These are phyloP conservation scores for Dicyrtoma fusca DNA, from an alignment of 2,888 invertebrate species.

Conservation along the genomic window DNA sequence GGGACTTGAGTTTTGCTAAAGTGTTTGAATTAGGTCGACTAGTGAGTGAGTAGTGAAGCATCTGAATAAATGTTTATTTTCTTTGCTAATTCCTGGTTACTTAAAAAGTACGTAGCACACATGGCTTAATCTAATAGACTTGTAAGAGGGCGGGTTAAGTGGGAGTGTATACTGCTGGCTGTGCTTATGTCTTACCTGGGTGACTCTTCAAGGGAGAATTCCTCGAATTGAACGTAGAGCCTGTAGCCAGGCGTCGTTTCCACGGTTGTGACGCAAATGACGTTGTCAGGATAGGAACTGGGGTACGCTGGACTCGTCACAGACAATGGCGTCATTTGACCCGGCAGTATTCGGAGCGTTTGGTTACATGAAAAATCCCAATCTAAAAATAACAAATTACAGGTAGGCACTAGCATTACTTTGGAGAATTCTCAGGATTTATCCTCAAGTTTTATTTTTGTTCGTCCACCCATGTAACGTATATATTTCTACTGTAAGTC, in stretches of 20 bases:
- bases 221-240: slow-evolving; percentile 75
- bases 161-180: no score
- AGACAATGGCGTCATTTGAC: slow-evolving; percentile 67
- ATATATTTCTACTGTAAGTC: neutral
- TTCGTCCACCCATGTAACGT: neutral
- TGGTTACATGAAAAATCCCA: slow-evolving; percentile 66
- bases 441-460: neutral
- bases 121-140: no score
- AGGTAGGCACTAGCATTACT: neutral
- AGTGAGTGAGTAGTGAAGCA: no score
- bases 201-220: slow-evolving; percentile 75
- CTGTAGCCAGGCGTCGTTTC: slow-evolving; percentile 71
- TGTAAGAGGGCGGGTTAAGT: no score
- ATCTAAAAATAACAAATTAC: slow-evolving; percentile 33
- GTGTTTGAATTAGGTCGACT: no score
- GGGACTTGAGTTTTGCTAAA: no score
- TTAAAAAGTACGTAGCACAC: no score
- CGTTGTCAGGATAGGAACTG: slow-evolving; percentile 74
- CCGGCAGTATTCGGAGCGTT: slow-evolving; percentile 68
- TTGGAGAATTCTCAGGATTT: neutral
- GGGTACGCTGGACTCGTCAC: slow-evolving; percentile 83
- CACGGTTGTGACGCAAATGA: slow-evolving; percentile 73
- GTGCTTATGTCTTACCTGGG: slow-evolving; percentile 76
- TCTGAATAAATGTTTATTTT: no score
- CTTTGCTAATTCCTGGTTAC: no score